Conservation (phyloP, 2,888 invertebrate genomes). For the Agrotis puta region DNA sequence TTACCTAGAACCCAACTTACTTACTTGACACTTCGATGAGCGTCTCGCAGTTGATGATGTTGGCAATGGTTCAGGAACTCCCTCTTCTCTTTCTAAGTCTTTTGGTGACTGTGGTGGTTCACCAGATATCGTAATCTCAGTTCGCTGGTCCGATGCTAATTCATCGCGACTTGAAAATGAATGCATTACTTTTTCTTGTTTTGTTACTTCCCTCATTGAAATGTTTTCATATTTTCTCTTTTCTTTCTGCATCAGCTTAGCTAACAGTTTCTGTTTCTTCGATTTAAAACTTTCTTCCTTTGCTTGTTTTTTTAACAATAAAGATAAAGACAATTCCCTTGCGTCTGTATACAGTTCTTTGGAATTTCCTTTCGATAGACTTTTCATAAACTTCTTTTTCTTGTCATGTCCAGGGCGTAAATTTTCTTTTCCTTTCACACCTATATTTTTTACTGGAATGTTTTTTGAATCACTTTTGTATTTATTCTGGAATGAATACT, state of each 20-base stretch:
- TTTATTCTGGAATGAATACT: too few species aligned
- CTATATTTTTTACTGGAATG: neutral
- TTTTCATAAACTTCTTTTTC: neutral
- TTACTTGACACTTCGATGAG: neutral
- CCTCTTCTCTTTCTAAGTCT: neutral
- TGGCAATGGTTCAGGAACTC: conserved; percentile 45
- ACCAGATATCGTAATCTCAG: conserved; percentile 66
- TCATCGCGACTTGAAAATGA: neutral
- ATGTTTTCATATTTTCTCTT: neutral
- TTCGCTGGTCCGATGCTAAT: neutral
- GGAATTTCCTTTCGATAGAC: neutral
- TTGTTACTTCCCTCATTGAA: neutral
- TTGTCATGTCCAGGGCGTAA: neutral
- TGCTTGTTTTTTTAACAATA: neutral
- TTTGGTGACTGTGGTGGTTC: conserved; percentile 51
- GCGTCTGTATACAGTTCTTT: neutral
- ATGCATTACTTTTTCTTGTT: neutral
- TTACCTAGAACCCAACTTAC: neutral
- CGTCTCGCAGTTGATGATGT: conserved; percentile 26
- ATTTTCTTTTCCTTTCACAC: conserved; percentile 14
- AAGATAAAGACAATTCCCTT: neutral
- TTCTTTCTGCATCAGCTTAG: conserved; percentile 6
- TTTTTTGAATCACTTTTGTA: neutral
- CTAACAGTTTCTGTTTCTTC: conserved; percentile 5
- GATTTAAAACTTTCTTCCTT: neutral